phyloP scores from a whole-genome alignment of 2,888 invertebrate species.

The Achlya flavicornis region DNA sequence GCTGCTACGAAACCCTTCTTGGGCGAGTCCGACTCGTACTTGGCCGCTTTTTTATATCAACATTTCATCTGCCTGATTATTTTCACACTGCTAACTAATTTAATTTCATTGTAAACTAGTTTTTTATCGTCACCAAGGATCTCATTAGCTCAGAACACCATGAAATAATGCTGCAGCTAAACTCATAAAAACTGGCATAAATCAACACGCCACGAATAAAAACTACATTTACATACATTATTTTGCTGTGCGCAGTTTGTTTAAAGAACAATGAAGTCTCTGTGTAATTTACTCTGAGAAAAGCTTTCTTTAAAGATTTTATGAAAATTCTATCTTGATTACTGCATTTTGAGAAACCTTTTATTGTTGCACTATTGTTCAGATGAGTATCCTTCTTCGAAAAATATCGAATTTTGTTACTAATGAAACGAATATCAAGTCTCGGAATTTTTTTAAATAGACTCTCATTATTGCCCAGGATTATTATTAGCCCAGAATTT shows the following conservation, averaged over 20 bases:
- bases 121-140: conserved; percentile 22
- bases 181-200: conserved; percentile 31
- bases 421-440: too few relatives aligned
- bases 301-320: conserved; percentile 1
- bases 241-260: conserved; percentile 15
- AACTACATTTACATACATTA: conserved; percentile 41
- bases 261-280: conserved; percentile 30
- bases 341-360: too few relatives aligned
- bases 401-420: too few relatives aligned
- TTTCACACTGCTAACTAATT: background rate
- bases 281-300: conserved; percentile 8
- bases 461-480: too few relatives aligned
- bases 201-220: conserved; percentile 36
- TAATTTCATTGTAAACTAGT: conserved; percentile 16
- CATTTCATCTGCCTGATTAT: too few relatives aligned
- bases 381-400: background rate
- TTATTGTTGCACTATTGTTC: background rate
- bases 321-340: background rate
- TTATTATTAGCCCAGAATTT: too few relatives aligned
- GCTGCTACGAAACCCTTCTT: too few relatives aligned
- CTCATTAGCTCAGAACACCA: conserved; percentile 31
- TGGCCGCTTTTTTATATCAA: too few relatives aligned
- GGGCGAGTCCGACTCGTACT: too few relatives aligned
- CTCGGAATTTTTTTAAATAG: too few relatives aligned
- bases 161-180: conserved; percentile 35